A percentile compares a stretch with the other conserved stretches of the same genome.
Conservation (phyloP, 2,888 invertebrate species). For the Latrodectus hesperus region DNA sequence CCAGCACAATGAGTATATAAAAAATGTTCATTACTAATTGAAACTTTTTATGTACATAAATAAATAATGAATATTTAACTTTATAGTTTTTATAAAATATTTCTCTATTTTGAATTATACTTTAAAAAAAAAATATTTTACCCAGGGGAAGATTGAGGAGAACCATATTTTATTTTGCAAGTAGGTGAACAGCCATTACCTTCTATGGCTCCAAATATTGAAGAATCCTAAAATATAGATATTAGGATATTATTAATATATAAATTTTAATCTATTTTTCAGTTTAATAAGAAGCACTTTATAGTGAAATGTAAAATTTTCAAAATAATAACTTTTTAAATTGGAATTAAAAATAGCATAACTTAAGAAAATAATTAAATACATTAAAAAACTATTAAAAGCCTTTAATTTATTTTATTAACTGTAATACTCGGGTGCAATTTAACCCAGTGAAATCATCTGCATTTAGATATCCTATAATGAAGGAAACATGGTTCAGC, state of each 20-base stretch:
- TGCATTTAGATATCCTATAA: no score
- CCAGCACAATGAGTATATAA: not conserved
- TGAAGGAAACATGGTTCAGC: no score
- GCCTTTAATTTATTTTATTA: no score
- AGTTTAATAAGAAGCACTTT: no score
- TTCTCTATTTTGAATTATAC: not conserved
- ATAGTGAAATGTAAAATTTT: no score
- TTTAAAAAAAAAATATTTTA: not conserved
- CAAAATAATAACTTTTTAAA: no score
- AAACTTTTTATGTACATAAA: not conserved
- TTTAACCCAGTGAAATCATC: no score
- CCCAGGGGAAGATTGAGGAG: conserved; percentile 23
- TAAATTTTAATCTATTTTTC: no score
- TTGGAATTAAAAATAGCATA: no score
- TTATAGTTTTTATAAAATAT: not conserved
- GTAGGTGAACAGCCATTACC: conserved; percentile 51
- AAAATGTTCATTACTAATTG: not conserved
- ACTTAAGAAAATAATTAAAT: no score
- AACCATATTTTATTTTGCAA: conserved; percentile 36
- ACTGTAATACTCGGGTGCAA: no score
- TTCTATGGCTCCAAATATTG: conserved; percentile 33
- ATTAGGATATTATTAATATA: not conserved
- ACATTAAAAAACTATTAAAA: no score
- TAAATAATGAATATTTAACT: not conserved
- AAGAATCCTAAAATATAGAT: conserved; percentile 23